Evolutionary conservation across 2,797 vertebrate species (phyloP), one percentile per base, ranked within the genome.

Genomic region (Rhadinocentrus ornatus): DNA sequence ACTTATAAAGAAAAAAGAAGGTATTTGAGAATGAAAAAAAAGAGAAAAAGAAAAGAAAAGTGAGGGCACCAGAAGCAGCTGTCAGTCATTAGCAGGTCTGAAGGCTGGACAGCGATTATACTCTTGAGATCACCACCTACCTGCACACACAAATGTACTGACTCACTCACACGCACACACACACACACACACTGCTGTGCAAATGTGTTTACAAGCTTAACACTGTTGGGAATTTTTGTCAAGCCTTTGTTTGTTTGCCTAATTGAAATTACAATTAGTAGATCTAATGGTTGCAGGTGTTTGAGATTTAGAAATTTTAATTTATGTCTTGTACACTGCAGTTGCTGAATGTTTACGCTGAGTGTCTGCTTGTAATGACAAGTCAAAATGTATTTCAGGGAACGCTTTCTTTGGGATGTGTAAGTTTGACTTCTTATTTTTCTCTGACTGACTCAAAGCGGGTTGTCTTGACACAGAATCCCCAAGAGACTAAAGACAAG

Each of bases 81-180:
- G 78, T 82, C 76, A 77, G 32, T 82, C 75, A 74, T 67, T 62
- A 60, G 62, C 56, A 66, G 56, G 55, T 67, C 66, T 12, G 18
- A n/a, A 44, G 61, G 55, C 11, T 16, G 22, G 56, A 69, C 46
- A 39, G 57, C 10, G 15, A 68, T 72, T 65, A 55, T 37, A 39
- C 44, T 58, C 37, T 35, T 48, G 26, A 63, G 27, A 50, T 22
- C 41, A 34, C 39, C 13, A 9, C 22, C 32, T 61, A 56, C 56
- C 46, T 57, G 60, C 41, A 24, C 72, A 26, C 22, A 22, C 35
- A 53, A 9, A 27, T 32, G 31, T 31, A 69, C 31, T 61, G 31
- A 50, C 35, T 22, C 22, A 50, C 10, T 22, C 41, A 35, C 34
- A 62, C n/a, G n/a, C n/a, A n/a, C n/a, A n/a, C n/a, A n/a, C 58